Evolutionary conservation across 2,888 invertebrate genomes (phyloP).

Genomic region (Tetragonula carbonaria): DNA sequence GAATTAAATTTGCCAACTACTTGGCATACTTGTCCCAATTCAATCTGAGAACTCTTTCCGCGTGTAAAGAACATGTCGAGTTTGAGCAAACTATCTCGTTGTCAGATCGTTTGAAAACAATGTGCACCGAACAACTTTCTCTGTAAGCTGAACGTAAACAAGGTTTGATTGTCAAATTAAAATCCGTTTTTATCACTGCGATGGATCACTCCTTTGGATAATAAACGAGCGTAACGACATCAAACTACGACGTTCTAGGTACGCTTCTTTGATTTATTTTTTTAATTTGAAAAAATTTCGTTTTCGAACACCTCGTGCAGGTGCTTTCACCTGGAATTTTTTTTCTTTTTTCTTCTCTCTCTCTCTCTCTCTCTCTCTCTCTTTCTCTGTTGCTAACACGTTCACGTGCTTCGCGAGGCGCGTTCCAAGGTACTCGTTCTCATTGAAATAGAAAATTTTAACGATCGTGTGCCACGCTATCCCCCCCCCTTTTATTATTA

Average conservation of each 20-base stretch:
- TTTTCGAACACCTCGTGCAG: conserved; percentile 2
- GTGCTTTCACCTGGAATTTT: not conserved
- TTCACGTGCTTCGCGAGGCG: not conserved
- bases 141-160: not conserved
- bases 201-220: not conserved
- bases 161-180: not conserved
- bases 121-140: not conserved
- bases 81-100: not conserved
- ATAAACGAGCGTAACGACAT: not conserved
- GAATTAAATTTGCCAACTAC: too few relatives aligned
- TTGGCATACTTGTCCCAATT: too few relatives aligned
- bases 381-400: not conserved
- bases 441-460: conserved; percentile 37
- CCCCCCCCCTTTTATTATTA: not conserved
- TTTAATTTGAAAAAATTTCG: not conserved
- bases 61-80: not conserved
- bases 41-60: too few relatives aligned
- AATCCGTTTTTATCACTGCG: not conserved
- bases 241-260: not conserved
- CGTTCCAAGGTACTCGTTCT: conserved; percentile 10
- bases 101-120: not conserved
- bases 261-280: conserved; percentile 3
- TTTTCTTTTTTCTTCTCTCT: not conserved
- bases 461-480: conserved; percentile 26
- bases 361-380: too few relatives aligned